These are phyloP conservation scores for Mythimna albipuncta DNA, from an alignment of 2,888 invertebrate genomes.

Conservation along the genomic window DNA sequence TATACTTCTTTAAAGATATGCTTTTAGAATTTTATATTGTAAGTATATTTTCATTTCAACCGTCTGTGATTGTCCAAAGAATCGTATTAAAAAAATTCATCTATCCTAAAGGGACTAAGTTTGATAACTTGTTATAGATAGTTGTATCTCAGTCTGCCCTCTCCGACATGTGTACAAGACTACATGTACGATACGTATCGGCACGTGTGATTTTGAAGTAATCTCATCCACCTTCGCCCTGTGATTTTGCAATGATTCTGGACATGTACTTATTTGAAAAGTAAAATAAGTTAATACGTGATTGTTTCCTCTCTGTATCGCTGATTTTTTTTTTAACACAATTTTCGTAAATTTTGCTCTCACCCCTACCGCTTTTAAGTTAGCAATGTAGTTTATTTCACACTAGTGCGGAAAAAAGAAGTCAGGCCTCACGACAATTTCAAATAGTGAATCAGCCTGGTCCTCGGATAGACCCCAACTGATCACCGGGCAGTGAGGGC, in stretches of 20 bases:
- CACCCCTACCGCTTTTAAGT: too few relatives aligned
- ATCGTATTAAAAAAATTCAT: neutral
- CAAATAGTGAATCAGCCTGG: too few relatives aligned
- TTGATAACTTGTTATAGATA: neutral
- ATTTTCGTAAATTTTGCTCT: too few relatives aligned
- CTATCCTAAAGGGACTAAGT: neutral
- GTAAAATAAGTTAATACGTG: neutral
- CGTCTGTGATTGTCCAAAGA: neutral
- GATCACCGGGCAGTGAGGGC: too few relatives aligned
- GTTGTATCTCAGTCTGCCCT: neutral
- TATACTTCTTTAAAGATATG: too few relatives aligned
- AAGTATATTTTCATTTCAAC: too few relatives aligned
- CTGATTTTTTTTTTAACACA: neutral
- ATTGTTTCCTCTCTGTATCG: neutral
- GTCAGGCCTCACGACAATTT: too few relatives aligned
- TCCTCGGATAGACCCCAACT: too few relatives aligned
- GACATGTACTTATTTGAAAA: neutral
- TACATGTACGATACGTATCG: neutral
- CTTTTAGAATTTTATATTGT: too few relatives aligned
- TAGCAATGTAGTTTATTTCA: too few relatives aligned
- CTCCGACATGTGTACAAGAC: neutral
- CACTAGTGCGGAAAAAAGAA: too few relatives aligned
- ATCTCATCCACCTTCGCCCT: neutral
- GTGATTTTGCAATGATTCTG: constrained; percentile 17
- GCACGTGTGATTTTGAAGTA: constrained; percentile 21